Base-by-base conservation (phyloP, 1,140 invertebrate genomes). In the Anastrepha obliqua region DNA sequence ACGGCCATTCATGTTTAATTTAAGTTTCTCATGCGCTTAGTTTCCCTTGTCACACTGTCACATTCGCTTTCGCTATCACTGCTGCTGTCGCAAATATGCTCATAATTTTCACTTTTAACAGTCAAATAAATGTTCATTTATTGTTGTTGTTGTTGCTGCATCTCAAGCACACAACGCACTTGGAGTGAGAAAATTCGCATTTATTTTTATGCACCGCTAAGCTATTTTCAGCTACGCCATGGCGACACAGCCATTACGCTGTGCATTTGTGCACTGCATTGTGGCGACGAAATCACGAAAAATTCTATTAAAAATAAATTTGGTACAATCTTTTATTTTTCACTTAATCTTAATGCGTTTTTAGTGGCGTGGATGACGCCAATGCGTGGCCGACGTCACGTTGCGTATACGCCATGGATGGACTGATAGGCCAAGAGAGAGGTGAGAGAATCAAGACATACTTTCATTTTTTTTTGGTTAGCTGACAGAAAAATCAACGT, bases 141-240 rank as follows among this genome's bases (percentile, higher is more conserved):
- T 51, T 47, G 3, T 74, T 74, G 2, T 74, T 39, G n/a, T 67
- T 0, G 17, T 74, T 74, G 70, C 6, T n/a, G 60, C 47, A 20
- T 58, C 8, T 20, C 17, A 55, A 20, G n/a, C 44, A 42, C 44
- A 55, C 9, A 62, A 13, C 47, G 17, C 39, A 47, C 67, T 44
- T 74, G 42, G 11, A 74, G 67, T 74, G 67, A 15, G 47, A 81
- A 55, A 81, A 55, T 55, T 51, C 47, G 74, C 74, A 81, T 81
- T 81, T 81, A 81, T 81, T 81, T 81, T 81, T 81, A 81, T 81
- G 74, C 47, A 47, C 74, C 74, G 74, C 47, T 47, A 20, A 55
- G 44, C 74, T 81, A 81, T 81, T 81, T 81, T 81, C 47, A 20
- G 74, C n/a, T 8, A 58, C 47, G n/a, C 47, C 47, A 81, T 17